Base-by-base conservation (phyloP, 64 coral and sea anemone species). In the Pocillopora damicornis region DNA sequence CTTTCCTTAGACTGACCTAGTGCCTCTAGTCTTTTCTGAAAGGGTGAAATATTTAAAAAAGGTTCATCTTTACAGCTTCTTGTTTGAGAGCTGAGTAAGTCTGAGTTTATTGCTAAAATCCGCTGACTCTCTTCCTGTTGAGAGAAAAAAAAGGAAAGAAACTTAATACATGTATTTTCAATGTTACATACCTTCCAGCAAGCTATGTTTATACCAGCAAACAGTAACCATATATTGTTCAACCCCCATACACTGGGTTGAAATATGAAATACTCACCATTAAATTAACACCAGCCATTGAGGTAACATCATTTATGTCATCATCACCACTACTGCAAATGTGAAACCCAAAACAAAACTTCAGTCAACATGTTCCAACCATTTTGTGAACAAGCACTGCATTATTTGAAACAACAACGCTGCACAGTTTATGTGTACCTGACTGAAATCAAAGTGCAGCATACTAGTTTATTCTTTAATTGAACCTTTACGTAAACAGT, bases 301-400 rank as follows among this genome's bases (percentile, higher is more conserved):
- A 99, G 0, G 97, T 95, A 34, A 99, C 97, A 91, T 99, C 97
- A 93, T 99, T 99, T 58, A 99, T 99, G 81, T 99, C 97, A 80
- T 99, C 97, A 99, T 99, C 97, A 8, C 93, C 93, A 88, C 97
- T 95, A 65, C 97, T 99, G 67, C 15, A 90, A 86, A 71, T 51
- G 60, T 51, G 26, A 17, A 74, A 80, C 15, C 15, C 17, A 89
- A 61, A 57, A 76, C 1, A 88, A 58, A 58, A 51, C 42, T 51
- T 51, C 42, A 2, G 42, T 51, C 42, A 51, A 51, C 42, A 51
- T 51, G 42, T 51, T 51, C 2, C 42, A 51, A 51, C 2, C 42
- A 51, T 51, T 51, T 51, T 7, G 42, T 51, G 42, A 51, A 51
- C 3, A 51, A 4, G 42, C 42, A 51, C 42, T 35, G 42, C 76